Conservation (phyloP, 2,797 vertebrate species). For the Chloroceryle amazona region DNA sequence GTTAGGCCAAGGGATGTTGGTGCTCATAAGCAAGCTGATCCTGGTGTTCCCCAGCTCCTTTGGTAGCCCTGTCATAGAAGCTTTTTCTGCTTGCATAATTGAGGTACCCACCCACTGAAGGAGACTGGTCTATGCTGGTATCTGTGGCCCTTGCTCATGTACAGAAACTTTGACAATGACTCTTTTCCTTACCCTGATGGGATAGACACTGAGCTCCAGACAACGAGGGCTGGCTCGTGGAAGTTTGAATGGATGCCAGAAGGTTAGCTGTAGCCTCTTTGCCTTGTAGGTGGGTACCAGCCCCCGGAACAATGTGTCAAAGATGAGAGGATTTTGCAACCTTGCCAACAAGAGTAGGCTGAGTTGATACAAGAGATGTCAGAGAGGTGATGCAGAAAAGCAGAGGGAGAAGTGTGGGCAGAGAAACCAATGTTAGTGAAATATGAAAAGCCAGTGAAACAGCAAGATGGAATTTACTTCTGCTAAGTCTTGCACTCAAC, state of each 20-base stretch:
- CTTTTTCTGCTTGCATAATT: background rate
- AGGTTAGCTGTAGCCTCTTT: background rate
- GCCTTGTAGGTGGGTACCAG: background rate
- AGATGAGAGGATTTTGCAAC: background rate
- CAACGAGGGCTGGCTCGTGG: fast-evolving
- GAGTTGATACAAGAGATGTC: background rate
- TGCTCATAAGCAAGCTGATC: background rate
- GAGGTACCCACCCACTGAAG: fast-evolving
- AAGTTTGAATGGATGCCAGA: background rate
- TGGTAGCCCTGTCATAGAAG: background rate
- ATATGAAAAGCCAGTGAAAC: background rate
- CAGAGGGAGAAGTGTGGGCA: background rate
- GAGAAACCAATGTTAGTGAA: fast-evolving
- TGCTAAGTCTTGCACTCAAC: background rate
- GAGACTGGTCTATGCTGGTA: background rate
- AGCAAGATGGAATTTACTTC: background rate
- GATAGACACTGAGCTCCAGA: background rate
- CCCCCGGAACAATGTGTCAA: background rate
- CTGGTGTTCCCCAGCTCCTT: background rate
- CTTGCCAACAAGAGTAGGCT: background rate
- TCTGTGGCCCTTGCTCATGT: background rate
- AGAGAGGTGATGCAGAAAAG: background rate
- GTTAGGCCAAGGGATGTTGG: background rate
- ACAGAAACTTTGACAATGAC: background rate
- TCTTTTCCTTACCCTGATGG: background rate